Evolutionary conservation across 35 echinoderm and acorn worm genomes (phyloP), one percentile per base, ranked within the genome.

Genomic region (Eucidaris tribuloides): DNA sequence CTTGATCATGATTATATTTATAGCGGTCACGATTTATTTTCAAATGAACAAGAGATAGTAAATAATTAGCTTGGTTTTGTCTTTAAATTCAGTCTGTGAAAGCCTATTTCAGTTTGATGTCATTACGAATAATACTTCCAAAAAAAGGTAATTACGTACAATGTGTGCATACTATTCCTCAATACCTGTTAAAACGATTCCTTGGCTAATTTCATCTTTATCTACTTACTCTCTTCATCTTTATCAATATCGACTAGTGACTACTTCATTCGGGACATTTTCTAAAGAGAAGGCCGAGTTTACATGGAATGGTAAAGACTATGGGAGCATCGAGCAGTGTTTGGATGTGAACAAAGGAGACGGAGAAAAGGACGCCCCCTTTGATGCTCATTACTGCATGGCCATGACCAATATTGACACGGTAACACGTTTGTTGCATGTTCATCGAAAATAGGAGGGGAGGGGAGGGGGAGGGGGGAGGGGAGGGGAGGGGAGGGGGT

Each of bases 321-420:
- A 72, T 43, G 66, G 66, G 23, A 39, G 36, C 7, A 72, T 72
- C 25, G 66, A 72, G 20, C 66, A 72, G 19, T 72, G 66, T 22
- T 72, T 72, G 14, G 66, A 72, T 24, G 66, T 72, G 32, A 72
- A 72, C n/a, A 72, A 43, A 15, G 66, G 38, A 7, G 66, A 72
- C 36, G 66, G 11, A 13, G 40, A 43, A 40, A n/a, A n/a, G n/a
- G 35, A 43, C 40, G 36, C 66, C 20, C 36, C 66, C 2, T 72
- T 72, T 42, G 20, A 39, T 22, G 35, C 66, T 24, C 66, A 43
- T 43, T 72, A 72, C 66, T 72, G 66, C 36, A 72, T 72, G 68
- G 68, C 68, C 2, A 74, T 74, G 68, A 74, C 38, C 24, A 64
- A 32, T 27, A 64, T 64, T 14, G 7, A 7, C 17, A 64, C 61